Base-by-base conservation (phyloP, 2,113 vertebrate species). In the Blennius ocellaris region DNA sequence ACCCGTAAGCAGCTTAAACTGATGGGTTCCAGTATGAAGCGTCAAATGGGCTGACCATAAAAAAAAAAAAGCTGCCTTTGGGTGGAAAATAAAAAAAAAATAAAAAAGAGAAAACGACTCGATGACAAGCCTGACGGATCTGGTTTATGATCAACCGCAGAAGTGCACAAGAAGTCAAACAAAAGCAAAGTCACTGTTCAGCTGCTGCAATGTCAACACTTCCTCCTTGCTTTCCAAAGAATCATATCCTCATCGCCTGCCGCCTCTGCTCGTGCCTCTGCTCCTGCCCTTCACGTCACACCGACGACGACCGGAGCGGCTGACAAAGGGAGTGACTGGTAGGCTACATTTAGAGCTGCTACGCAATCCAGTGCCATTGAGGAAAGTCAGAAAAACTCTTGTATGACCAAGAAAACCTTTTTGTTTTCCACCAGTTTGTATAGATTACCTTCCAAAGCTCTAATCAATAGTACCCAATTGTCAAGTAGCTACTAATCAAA, bases 1-100 rank as follows among this genome's bases (percentile, higher is more conserved):
- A 69, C 38, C 15, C 67, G 4, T 90, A 92, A 92, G 82, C 66
- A 66, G 87, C 88, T 90, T 92, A 85, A 73, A 52, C 37, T 78
- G 78, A 81, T 71, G 73, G 59, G 47, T 66, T 71, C 9, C 41
- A 85, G 73, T 68, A 69, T 69, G 63, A 82, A 59, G 63, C 57
- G 57, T n/a, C 6, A 14, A 67, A 73, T 14, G 37, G 69, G 68
- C 6, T 41, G 76, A 63, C 17, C n/a, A 43, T 51, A 51, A 77
- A 77, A 30, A 30, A 30, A 30, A 30, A 30, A 30, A 30, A 67
- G 54, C 54, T 52, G 56, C 17, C 12, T 12, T 17, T 11, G 11
- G 44, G 38, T 15, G 7, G 11, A 40, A 47, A 59, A n/a, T n/a
- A n/a, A 47, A n/a, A 8, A 15, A 17, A 54, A 11, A 38, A 17